These are phyloP conservation scores for Pristionchus entomophagus DNA, from an alignment of 2,888 invertebrate species.

Conservation along the genomic window DNA sequence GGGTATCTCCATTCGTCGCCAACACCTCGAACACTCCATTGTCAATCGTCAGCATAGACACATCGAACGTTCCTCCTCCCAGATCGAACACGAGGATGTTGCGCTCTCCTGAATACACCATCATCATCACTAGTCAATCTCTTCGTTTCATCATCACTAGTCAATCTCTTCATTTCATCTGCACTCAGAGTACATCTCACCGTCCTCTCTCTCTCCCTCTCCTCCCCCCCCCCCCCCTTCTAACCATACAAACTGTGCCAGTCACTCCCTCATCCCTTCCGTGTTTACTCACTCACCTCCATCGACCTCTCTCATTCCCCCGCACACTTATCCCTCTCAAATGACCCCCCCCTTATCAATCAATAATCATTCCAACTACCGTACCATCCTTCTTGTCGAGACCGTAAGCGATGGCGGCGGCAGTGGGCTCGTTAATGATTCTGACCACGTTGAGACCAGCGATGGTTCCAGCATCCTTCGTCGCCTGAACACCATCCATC, in stretches of 20 bases:
- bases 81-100: slow-evolving; percentile 98
- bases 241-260: slow-evolving; percentile 45
- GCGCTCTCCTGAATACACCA: slow-evolving; percentile 82
- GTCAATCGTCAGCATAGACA: slow-evolving; percentile 96
- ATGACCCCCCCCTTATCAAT: slow-evolving; percentile 30
- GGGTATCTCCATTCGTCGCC: slow-evolving; percentile 71
- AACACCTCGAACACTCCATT: slow-evolving; percentile 93
- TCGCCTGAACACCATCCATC: slow-evolving; percentile 58
- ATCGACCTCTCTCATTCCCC: slow-evolving; percentile 45
- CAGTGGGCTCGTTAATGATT: slow-evolving; percentile 89
- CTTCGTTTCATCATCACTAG: not conserved
- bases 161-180: not conserved
- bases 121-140: not conserved
- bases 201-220: not conserved
- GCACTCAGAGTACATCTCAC: slow-evolving; percentile 3
- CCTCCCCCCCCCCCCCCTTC: not conserved
- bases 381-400: slow-evolving; percentile 76
- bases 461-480: slow-evolving; percentile 92
- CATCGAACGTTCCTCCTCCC: slow-evolving; percentile 99
- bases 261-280: slow-evolving; percentile 41
- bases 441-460: slow-evolving; percentile 82
- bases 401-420: slow-evolving; percentile 75
- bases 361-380: not conserved
- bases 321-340: not conserved
- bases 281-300: slow-evolving; percentile 31